These are phyloP conservation scores for Amniataba percoides DNA, from an alignment of 2,797 vertebrate genomes.

Conservation along the genomic window DNA sequence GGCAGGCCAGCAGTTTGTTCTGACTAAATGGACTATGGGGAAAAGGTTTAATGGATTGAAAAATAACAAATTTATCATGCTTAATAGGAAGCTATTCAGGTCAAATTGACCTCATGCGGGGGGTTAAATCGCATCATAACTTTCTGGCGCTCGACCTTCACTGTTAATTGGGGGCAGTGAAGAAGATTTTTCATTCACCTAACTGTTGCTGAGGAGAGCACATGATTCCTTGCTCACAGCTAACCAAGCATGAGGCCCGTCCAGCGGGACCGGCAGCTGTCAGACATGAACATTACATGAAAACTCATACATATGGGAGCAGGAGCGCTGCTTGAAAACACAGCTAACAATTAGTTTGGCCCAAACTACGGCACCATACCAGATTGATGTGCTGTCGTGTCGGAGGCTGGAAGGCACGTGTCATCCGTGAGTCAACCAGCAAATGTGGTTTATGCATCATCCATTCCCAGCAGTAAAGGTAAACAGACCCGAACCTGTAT, in stretches of 20 bases:
- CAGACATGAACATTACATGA: conserved; percentile 40
- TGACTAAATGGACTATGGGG: conserved; percentile 75
- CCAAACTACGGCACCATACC: conserved; percentile 44
- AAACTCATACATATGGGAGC: conserved; percentile 43
- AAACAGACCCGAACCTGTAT: conserved; percentile 73
- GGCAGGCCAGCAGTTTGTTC: conserved; percentile 55
- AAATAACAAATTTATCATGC: conserved; percentile 83
- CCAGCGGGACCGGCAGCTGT: conserved; percentile 45
- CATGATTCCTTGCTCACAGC: conserved; percentile 72
- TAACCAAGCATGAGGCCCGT: conserved; percentile 72
- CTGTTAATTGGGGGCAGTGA: conserved; percentile 79
- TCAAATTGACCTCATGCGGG: conserved; percentile 83
- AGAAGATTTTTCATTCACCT: conserved; percentile 75
- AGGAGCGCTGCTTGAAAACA: conserved; percentile 50
- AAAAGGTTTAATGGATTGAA: conserved; percentile 83
- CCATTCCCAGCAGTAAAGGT: conserved; percentile 75
- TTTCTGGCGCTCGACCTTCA: conserved; percentile 79
- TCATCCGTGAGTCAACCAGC: conserved; percentile 75
- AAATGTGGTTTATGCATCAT: conserved; percentile 70
- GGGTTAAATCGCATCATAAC: conserved; percentile 83
- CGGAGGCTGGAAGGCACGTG: conserved; percentile 67
- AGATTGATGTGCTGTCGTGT: conserved; percentile 57
- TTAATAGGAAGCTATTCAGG: conserved; percentile 82
- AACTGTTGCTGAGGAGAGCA: conserved; percentile 74
- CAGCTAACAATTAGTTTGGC: conserved; percentile 51